phyloP scores from a whole-genome alignment of 2,797 vertebrate species.

The Mormyrus proboscirostris region DNA sequence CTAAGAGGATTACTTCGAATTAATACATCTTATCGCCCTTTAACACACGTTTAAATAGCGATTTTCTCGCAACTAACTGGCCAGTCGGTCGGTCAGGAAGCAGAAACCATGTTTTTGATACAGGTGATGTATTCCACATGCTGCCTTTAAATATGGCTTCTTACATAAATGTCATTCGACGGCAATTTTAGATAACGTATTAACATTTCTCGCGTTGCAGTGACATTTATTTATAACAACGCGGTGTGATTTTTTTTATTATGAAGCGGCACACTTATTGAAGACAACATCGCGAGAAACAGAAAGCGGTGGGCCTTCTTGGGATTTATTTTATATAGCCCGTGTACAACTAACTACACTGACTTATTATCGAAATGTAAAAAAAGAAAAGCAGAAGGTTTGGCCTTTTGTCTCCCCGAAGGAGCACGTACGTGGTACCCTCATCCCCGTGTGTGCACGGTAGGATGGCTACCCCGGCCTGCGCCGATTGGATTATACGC shows the following conservation, averaged over 20 bases:
- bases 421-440: background rate
- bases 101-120: background rate
- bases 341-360: background rate
- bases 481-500: slow-evolving; percentile 46
- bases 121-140: background rate
- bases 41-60: background rate
- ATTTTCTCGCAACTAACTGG: background rate
- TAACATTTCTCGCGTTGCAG: background rate
- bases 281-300: background rate
- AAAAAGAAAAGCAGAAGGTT: background rate
- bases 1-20: background rate
- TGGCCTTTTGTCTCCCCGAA: background rate
- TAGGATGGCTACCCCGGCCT: background rate
- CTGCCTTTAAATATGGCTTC: background rate
- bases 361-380: background rate
- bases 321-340: background rate
- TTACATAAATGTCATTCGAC: background rate
- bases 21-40: background rate
- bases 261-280: background rate
- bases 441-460: slow-evolving; percentile 15
- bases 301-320: background rate
- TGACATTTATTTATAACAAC: background rate
- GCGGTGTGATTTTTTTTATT: background rate
- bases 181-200: background rate
- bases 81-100: background rate